Evolutionary conservation across 2,113 vertebrate genomes (phyloP).

Genomic region (Pogonocichla stellata): DNA sequence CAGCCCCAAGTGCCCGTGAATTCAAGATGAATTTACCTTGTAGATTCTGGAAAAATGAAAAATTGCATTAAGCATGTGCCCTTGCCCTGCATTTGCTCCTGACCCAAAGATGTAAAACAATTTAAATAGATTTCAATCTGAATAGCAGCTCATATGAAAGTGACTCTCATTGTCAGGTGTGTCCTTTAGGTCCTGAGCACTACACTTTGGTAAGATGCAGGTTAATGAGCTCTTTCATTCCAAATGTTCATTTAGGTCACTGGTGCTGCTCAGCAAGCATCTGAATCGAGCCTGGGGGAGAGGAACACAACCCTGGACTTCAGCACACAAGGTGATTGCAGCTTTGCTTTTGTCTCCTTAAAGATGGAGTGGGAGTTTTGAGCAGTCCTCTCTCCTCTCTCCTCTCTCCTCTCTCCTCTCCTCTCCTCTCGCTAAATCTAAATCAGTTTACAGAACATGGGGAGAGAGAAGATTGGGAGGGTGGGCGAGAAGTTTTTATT

Average conservation of each 20-base stretch:
- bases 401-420: not conserved
- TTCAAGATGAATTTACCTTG: not conserved
- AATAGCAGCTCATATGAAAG: not conserved
- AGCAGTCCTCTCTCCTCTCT: not conserved
- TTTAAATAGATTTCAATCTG: not conserved
- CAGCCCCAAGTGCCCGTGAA: not conserved
- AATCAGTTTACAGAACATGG: not conserved
- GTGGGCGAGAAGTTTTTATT: not conserved
- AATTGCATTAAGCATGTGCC: not conserved
- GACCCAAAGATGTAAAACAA: not conserved
- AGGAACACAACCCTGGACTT: slow-evolving; percentile 77
- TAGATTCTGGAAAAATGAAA: not conserved
- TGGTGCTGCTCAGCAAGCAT: slow-evolving; percentile 76
- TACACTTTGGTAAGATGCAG: not conserved
- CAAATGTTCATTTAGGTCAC: slow-evolving; percentile 71
- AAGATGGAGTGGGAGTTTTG: not conserved
- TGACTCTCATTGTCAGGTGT: not conserved
- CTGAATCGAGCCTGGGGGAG: slow-evolving; percentile 80
- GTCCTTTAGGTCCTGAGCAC: not conserved
- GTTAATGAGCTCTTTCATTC: not conserved
- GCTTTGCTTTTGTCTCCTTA: not conserved
- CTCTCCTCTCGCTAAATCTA: not conserved
- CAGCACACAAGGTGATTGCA: slow-evolving; percentile 84
- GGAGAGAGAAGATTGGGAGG: too few species aligned
- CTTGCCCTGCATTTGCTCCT: not conserved